Evolutionary conservation across 1,140 invertebrate species (phyloP), one percentile per base, ranked within the genome.

Genomic region (Trichogramma pretiosum): DNA sequence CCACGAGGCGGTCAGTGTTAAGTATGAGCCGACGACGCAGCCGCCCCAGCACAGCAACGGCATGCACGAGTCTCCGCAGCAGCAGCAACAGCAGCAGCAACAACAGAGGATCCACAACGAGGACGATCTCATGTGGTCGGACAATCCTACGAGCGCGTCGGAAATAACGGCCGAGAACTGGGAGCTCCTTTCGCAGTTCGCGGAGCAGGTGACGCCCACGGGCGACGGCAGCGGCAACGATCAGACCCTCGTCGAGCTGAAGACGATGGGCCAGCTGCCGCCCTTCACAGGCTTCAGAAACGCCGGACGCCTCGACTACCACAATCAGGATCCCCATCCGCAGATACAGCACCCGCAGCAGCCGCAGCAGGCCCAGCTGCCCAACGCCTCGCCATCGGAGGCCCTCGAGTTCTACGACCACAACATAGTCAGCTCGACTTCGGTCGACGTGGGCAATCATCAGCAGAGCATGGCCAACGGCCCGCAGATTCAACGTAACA

Each of bases 391-490:
- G 14, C 74, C 74, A 13, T 58, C 72, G 13, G 76, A 72, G 32
- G 72, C 71, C 41, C 47, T 72, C 10, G 70, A 70, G 40, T 56
- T 61, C 0, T 49, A 62, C 1, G 68, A 70, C 68, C 85, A 89
- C 65, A 80, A 85, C 52, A 86, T 89, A 67, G 83, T 85, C 3
- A 69, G 67, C 3, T 70, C 67, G 7, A 65, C 58, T 73, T 48
- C 64, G 63, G 2, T 65, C 65, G 1, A n/a, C n/a, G n/a, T n/a
- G n/a, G n/a, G n/a, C n/a, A n/a, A n/a, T n/a, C n/a, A n/a, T n/a
- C n/a, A n/a, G n/a, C n/a, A n/a, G n/a, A n/a, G n/a, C n/a, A n/a
- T n/a, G n/a, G n/a, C n/a, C n/a, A n/a, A n/a, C n/a, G n/a, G n/a
- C n/a, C n/a, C n/a, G n/a, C n/a, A n/a, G n/a, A n/a, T n/a, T n/a